Conservation (phyloP, 2,888 invertebrate species). For the Oithona nana region DNA sequence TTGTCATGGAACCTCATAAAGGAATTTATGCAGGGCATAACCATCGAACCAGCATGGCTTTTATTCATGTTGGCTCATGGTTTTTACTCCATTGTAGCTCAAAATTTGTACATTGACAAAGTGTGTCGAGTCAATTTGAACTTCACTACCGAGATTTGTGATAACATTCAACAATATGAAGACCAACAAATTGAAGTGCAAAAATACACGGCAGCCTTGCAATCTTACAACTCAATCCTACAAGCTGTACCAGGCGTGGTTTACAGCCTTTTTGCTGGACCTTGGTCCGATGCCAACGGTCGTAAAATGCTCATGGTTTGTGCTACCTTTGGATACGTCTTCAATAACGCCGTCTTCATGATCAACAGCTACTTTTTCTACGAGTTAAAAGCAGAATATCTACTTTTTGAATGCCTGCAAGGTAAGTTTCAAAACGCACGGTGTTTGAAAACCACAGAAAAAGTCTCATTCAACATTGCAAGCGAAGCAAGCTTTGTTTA, state of each 20-base stretch:
- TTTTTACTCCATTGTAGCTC: not conserved
- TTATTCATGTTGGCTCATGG: not conserved
- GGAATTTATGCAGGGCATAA: not conserved
- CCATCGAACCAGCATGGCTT: not conserved
- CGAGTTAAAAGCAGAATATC: conserved; percentile 7
- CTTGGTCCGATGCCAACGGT: conserved; percentile 10
- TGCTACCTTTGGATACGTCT: conserved; percentile 3
- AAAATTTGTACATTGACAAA: not conserved
- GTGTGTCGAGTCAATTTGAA: not conserved
- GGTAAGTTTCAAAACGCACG: too few species aligned
- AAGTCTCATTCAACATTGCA: too few species aligned
- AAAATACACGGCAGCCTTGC: not conserved
- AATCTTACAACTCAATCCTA: not conserved
- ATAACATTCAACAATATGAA: not conserved
- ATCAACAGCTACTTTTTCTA: not conserved
- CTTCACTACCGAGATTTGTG: not conserved
- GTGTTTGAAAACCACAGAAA: too few species aligned
- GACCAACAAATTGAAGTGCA: not conserved
- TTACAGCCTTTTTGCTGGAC: conserved; percentile 8
- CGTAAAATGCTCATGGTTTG: not conserved
- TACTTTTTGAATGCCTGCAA: conserved; percentile 9
- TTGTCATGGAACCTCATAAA: too few species aligned
- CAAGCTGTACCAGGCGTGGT: conserved; percentile 3
- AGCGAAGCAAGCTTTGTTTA: too few species aligned
- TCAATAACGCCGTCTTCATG: conserved; percentile 5